Evolutionary conservation across 1,140 invertebrate species (phyloP), one percentile per base, ranked within the genome.

Genomic region (Drosophila punjabiensis): DNA sequence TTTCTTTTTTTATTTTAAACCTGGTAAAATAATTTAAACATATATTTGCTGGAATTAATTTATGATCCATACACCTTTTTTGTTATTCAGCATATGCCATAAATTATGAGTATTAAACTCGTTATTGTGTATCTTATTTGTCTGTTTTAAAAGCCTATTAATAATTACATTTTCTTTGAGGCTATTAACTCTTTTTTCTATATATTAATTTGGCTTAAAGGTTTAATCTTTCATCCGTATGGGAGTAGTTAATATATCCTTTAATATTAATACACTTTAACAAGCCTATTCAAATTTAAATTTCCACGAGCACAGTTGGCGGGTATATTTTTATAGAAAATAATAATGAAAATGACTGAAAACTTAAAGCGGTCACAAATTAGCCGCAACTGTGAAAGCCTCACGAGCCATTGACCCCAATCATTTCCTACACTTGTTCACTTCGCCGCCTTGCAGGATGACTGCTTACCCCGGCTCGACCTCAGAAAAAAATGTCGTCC

Each of bases 381-480:
- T 76, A 47, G 55, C 67, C 55, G 52, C 48, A 47, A 52, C 52
- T 69, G 50, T 55, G n/a, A 43, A 43, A 56, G 68, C 67, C 69
- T 77, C 74, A 62, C 80, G 66, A 81, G 62, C 78, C 62, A 80
- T 67, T 81, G 78, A 80, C 78, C 78, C 74, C 79, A 81, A 81
- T 81, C 79, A 81, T 61, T 56, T 50, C 60, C 52, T 70, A 78
- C 76, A 78, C 76, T 78, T 69, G 56, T 78, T 52, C 75, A 78
- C 52, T 61, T 56, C 75, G 39, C 55, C 70, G 70, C 70, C 70
- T 74, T 61, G 14, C 45, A 63, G 59, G 66, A 14, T 32, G 64
- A 67, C 58, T 45, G 28, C 30, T 30, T 28, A 32, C 55, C 55
- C 37, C 28, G 18, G 6, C 41, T 28, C 66, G 53, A 39, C 30